These are phyloP conservation scores for Aethina tumida DNA, from an alignment of 1,140 invertebrate genomes.

Conservation along the genomic window DNA sequence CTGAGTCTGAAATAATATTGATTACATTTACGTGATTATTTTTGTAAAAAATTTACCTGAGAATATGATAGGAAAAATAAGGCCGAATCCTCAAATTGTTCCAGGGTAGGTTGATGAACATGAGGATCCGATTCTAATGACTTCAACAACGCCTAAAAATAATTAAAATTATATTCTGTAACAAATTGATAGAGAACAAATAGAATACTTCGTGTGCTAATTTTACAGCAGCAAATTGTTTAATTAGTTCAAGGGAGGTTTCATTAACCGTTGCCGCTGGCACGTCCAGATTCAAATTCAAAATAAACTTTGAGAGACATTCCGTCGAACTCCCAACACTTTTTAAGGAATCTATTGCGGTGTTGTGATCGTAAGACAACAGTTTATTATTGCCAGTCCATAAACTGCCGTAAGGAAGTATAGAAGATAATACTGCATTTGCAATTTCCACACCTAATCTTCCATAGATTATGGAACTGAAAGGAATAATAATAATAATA, in stretches of 20 bases:
- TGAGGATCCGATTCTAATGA: slow-evolving; percentile 22
- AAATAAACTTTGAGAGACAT: slow-evolving; percentile 23
- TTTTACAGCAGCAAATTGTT: slow-evolving; percentile 23
- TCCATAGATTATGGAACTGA: slow-evolving; percentile 40
- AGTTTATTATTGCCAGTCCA: slow-evolving; percentile 38
- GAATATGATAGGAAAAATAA: slow-evolving; percentile 39
- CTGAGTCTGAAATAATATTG: slow-evolving; percentile 9
- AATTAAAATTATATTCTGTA: slow-evolving; percentile 4
- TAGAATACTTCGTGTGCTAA: slow-evolving; percentile 25
- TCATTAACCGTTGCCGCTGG: slow-evolving; percentile 17
- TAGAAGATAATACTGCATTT: slow-evolving; percentile 34
- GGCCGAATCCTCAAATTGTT: slow-evolving; percentile 34
- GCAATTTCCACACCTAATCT: slow-evolving; percentile 40
- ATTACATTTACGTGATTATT: slow-evolving; percentile 2
- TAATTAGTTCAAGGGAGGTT: slow-evolving; percentile 20
- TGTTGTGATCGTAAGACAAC: slow-evolving; percentile 28
- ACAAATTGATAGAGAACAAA: background rate
- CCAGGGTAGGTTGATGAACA: slow-evolving; percentile 38
- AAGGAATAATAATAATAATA: slow-evolving; percentile 15
- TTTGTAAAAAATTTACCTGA: slow-evolving; percentile 30
- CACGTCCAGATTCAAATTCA: slow-evolving; percentile 16
- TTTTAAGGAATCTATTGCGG: slow-evolving; percentile 25
- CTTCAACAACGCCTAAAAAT: slow-evolving; percentile 27
- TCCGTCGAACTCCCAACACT: slow-evolving; percentile 12
- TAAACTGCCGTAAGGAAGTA: slow-evolving; percentile 36